phyloP scores from a whole-genome alignment of 2,888 invertebrate genomes.

The Aphrophora alni region DNA sequence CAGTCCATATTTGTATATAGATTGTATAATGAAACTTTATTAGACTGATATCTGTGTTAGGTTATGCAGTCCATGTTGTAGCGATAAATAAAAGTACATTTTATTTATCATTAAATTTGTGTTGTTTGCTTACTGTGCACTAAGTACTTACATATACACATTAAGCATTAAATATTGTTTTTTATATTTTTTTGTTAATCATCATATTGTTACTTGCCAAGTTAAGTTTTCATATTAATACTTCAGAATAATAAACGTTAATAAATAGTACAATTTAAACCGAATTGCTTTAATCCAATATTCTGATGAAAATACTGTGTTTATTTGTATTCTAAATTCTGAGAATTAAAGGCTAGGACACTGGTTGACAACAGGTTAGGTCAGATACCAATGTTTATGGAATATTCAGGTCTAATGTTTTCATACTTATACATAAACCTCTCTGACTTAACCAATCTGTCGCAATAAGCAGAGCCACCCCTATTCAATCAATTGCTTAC shows the following conservation, averaged over 20 bases:
- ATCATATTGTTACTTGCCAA: slow-evolving; percentile 3
- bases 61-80: neutral
- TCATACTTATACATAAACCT: no score
- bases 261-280: neutral
- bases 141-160: neutral
- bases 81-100: neutral
- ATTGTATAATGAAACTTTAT: slow-evolving; percentile 4
- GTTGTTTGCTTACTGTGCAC: slow-evolving; percentile 3
- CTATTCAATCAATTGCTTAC: no score
- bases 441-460: no score
- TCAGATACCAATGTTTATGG: no score
- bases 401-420: no score
- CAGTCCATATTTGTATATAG: neutral
- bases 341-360: no score
- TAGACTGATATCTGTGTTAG: slow-evolving; percentile 9
- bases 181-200: neutral
- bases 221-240: slow-evolving; percentile 2
- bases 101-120: neutral
- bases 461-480: no score
- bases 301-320: neutral
- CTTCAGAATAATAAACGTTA: slow-evolving; percentile 1
- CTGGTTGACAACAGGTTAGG: no score
- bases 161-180: neutral
- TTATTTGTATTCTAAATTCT: no score
- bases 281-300: neutral